Base-by-base conservation (phyloP, 2,888 invertebrate species). In the Sinotaia quadrata region DNA sequence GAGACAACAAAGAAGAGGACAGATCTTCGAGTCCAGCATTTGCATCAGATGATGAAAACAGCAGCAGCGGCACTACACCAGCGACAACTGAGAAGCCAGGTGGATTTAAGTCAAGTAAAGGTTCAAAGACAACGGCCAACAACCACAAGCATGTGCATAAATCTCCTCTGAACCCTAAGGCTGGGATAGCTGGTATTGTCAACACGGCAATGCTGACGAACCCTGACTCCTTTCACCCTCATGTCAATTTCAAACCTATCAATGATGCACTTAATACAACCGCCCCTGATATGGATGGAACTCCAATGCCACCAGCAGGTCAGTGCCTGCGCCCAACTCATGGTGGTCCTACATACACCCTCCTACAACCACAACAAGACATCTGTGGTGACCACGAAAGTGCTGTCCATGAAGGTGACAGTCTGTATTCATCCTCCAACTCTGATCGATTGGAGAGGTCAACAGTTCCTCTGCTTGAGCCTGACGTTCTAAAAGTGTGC, bases 11-110 rank as follows among this genome's bases (percentile, higher is more conserved):
- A 90, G 92, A 85, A 21, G 87, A 47, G 93, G 94, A 95, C 80
- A 91, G 96, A 51, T 96, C 96, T 0, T 96, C 96, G 83, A 96
- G 96, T 69, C 90, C 89, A 92, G 95, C 95, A 0, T 97, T 97
- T 85, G 97, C 97, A 81, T 97, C 97, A 0, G 97, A 97, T 85
- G 96, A 97, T 73, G 97, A 97, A 37, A 83, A 83, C 59, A 81
- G 81, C 60, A 85, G 84, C 69, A 80, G 78, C 49, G 76, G 75
- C 21, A 72, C 71, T 8, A 73, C 75, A 15, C 68, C 57, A 44
- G 68, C 62, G 10, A 47, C 62, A 2, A 52, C 41, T 2, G 72
- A 73, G 31, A 56, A 67, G 33, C 24, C 47, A 7, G 24, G 47
- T 24, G 24, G 47, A n/a, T 21, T 21, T 18, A 47, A 47, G 7